These are phyloP conservation scores for Bombyx mandarina DNA, from an alignment of 1,140 invertebrate genomes.

Conservation along the genomic window DNA sequence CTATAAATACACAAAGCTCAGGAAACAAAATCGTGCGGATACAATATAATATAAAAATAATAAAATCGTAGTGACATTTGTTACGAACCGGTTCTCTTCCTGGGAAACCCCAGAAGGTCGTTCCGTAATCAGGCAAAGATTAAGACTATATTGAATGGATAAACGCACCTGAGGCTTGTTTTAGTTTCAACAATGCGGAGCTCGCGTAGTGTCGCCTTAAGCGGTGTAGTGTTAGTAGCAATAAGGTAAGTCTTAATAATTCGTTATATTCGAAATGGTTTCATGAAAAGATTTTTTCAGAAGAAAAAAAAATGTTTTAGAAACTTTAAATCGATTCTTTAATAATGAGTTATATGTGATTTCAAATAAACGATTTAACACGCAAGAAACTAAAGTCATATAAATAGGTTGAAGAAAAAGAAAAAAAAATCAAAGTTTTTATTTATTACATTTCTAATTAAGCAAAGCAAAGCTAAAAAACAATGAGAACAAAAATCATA, in stretches of 20 bases:
- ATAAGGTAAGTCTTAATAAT: constrained; percentile 30
- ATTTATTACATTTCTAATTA: no score
- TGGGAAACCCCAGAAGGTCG: constrained; percentile 44
- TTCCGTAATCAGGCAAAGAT: constrained; percentile 27
- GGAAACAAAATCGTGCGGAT: background rate
- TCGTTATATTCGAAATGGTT: no score
- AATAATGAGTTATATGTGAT: no score
- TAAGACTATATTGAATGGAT: constrained; percentile 29
- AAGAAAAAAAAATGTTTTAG: no score
- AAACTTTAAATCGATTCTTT: no score
- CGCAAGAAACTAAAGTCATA: no score
- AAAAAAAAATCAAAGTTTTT: no score
- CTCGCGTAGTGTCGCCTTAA: constrained; percentile 52
- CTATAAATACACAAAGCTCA: background rate
- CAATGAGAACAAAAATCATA: no score
- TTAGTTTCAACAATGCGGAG: constrained; percentile 60
- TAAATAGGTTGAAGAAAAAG: no score
- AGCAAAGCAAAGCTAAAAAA: no score
- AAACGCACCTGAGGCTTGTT: constrained; percentile 27
- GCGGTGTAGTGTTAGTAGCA: constrained; percentile 32
- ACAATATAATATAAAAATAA: background rate
- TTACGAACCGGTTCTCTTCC: constrained; percentile 1
- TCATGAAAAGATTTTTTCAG: no score
- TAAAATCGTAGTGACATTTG: background rate
- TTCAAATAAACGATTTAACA: no score